Evolutionary conservation across 2,113 vertebrate genomes (phyloP).

Genomic region (Xerus inauris): DNA sequence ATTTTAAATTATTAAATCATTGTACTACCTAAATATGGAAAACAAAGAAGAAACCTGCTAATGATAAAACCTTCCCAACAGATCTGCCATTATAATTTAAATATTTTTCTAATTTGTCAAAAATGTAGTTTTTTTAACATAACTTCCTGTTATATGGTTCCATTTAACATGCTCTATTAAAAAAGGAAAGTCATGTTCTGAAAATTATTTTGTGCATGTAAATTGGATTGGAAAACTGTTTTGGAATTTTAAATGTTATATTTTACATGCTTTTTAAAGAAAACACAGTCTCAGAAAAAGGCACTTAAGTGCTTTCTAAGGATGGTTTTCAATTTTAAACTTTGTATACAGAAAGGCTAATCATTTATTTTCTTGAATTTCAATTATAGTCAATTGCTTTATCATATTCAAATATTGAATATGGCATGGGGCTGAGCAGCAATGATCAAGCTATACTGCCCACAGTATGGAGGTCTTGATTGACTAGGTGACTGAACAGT

Average conservation of each 20-base stretch:
- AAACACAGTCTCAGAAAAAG: not conserved
- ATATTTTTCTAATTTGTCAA: not conserved
- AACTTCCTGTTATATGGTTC: not conserved
- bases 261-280: not conserved
- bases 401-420: not conserved
- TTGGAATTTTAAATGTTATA: not conserved
- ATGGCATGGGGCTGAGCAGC: not conserved
- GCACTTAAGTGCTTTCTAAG: not conserved
- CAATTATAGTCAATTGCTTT: not conserved
- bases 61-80: not conserved
- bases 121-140: not conserved
- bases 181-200: not conserved
- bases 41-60: not conserved
- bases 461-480: not conserved
- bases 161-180: not conserved
- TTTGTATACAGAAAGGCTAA: not conserved
- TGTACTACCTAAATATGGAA: constrained; percentile 10
- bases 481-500: not conserved
- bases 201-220: not conserved
- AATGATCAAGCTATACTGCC: not conserved
- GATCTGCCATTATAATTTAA: not conserved
- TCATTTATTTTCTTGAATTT: constrained; percentile 54
- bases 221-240: not conserved
- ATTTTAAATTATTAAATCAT: constrained; percentile 38
- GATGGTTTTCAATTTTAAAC: not conserved